These are phyloP conservation scores for Philaenus spumarius DNA, from an alignment of 1,140 invertebrate genomes.

Conservation along the genomic window DNA sequence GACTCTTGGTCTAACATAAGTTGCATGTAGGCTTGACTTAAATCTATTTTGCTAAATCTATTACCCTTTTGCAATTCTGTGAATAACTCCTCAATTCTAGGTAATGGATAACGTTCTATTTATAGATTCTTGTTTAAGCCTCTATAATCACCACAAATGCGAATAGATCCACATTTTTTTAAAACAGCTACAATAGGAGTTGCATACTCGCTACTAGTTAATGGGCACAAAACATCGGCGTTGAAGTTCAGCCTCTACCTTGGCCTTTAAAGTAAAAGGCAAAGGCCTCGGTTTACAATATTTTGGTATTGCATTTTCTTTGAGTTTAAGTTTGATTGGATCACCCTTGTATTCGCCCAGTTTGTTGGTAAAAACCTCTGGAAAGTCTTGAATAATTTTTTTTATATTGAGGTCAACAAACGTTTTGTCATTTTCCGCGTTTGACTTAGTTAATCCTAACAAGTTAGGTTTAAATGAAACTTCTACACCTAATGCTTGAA, in stretches of 20 bases:
- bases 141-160: slow-evolving; percentile 9
- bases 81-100: no score
- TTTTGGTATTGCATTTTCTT: neutral
- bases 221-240: neutral
- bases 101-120: slow-evolving; percentile 5
- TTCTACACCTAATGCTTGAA: neutral
- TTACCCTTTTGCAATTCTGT: slow-evolving; percentile 7
- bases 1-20: slow-evolving; percentile 5
- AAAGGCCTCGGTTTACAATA: neutral
- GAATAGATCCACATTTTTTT: neutral
- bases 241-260: neutral
- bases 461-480: neutral
- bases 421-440: neutral
- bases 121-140: neutral
- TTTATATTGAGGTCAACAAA: neutral
- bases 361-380: neutral
- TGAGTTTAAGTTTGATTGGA: neutral
- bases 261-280: neutral
- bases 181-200: neutral
- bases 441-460: neutral
- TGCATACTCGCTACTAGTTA: neutral
- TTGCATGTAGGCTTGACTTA: slow-evolving; percentile 9
- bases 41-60: slow-evolving; percentile 6
- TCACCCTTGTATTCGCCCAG: neutral
- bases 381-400: neutral